phyloP scores from a whole-genome alignment of 2,797 vertebrate species.

The Cyclopterus lumpus region DNA sequence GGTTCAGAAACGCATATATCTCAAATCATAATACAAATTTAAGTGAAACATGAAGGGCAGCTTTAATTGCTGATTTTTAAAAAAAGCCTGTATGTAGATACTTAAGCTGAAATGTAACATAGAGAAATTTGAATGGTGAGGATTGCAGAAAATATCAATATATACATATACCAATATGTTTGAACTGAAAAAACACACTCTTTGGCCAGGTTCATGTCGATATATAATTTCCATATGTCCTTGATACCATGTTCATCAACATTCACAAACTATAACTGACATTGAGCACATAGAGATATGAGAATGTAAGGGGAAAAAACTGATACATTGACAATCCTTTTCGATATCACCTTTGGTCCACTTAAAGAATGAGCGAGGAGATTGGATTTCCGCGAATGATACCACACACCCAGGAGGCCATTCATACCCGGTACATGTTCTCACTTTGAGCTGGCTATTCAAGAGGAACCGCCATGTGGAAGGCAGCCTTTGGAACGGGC shows the following conservation, averaged over 20 bases:
- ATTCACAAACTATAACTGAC: slow-evolving; percentile 34
- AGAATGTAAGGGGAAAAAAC: slow-evolving; percentile 18
- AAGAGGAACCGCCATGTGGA: slow-evolving; percentile 77
- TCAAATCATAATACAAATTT: background rate
- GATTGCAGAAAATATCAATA: background rate
- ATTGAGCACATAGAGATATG: slow-evolving; percentile 30
- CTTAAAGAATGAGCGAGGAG: slow-evolving; percentile 70
- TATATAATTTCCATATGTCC: slow-evolving; percentile 12
- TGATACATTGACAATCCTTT: slow-evolving; percentile 59
- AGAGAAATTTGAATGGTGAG: background rate
- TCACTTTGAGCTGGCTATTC: slow-evolving; percentile 76
- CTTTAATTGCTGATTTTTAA: background rate
- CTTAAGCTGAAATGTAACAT: background rate
- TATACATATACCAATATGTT: slow-evolving; percentile 3
- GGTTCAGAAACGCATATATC: background rate
- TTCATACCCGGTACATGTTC: slow-evolving; percentile 73
- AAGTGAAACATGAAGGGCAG: background rate
- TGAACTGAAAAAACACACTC: background rate
- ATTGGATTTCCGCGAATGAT: slow-evolving; percentile 65
- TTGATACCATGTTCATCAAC: slow-evolving; percentile 37
- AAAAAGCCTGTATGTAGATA: background rate
- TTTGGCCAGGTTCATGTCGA: background rate
- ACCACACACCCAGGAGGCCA: slow-evolving; percentile 56
- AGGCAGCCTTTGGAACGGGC: slow-evolving; percentile 77
- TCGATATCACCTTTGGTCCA: slow-evolving; percentile 69